Evolutionary conservation across 1,140 invertebrate species (phyloP).

Genomic region (Lutraria rhynchaena): DNA sequence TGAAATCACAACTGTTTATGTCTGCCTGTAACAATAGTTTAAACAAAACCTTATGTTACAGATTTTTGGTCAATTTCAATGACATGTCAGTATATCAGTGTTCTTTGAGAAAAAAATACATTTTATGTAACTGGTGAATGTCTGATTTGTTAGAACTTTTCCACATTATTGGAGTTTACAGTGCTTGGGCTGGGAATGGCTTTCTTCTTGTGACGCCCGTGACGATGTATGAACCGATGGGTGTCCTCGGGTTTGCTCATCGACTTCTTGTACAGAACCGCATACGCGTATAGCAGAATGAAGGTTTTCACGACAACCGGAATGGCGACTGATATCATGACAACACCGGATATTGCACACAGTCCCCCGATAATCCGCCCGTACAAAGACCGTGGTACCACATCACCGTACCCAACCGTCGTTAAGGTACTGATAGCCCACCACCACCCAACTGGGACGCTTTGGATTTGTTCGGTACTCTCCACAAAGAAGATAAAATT

Average conservation of each 20-base stretch:
- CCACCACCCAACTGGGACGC: conserved; percentile 97
- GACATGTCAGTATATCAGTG: too few species aligned
- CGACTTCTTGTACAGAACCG: conserved; percentile 61
- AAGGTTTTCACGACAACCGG: conserved; percentile 96
- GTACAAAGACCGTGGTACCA: conserved; percentile 80
- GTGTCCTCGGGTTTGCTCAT: conserved; percentile 33
- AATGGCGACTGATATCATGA: conserved; percentile 84
- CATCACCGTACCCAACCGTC: conserved; percentile 99
- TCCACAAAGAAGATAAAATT: conserved; percentile 71
- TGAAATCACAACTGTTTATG: too few species aligned
- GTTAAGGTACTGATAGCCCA: conserved; percentile 95
- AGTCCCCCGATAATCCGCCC: conserved; percentile 88
- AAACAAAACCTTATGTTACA: too few species aligned
- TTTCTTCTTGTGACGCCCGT: conserved; percentile 25
- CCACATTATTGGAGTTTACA: neutral
- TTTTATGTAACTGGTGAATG: neutral
- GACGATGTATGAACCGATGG: conserved; percentile 26
- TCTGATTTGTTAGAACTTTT: neutral
- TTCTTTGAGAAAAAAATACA: too few species aligned
- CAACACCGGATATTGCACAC: conserved; percentile 89
- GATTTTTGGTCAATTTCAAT: too few species aligned
- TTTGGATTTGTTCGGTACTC: conserved; percentile 84
- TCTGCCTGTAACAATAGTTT: too few species aligned
- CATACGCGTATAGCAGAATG: conserved; percentile 66
- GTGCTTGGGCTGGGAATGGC: too few species aligned